Conservation (phyloP, 2,888 invertebrate species). For the Chrysolina oricalcia region DNA sequence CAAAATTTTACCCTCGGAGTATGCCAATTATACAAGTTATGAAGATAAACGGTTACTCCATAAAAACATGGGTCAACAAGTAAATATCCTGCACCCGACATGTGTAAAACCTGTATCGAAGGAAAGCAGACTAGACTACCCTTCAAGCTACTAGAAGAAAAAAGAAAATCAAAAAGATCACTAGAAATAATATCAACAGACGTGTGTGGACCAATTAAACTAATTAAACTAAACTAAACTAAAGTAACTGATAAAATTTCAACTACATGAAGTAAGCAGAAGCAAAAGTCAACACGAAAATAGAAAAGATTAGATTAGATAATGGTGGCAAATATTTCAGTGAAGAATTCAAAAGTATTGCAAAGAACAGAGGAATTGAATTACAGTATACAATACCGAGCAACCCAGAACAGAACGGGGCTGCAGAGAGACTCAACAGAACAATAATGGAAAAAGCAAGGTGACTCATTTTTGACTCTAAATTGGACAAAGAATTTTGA, state of each 20-base stretch:
- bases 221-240: conserved; percentile 36
- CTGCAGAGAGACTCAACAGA: conserved; percentile 24
- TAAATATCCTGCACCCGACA: conserved; percentile 20
- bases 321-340: conserved; percentile 38
- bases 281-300: conserved; percentile 26
- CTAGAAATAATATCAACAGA: conserved; percentile 43
- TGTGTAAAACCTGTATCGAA: conserved; percentile 37
- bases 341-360: conserved; percentile 2
- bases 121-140: conserved; percentile 36
- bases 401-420: conserved; percentile 26
- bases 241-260: conserved; percentile 38
- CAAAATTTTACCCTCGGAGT: neutral
- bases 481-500: conserved; percentile 56
- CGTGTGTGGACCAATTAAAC: conserved; percentile 43
- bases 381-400: conserved; percentile 22
- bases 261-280: conserved; percentile 33
- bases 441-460: conserved; percentile 31
- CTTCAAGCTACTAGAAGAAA: neutral
- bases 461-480: conserved; percentile 33
- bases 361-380: conserved; percentile 10
- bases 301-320: conserved; percentile 32
- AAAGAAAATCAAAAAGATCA: conserved; percentile 38
- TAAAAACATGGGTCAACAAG: conserved; percentile 38
- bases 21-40: neutral
- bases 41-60: conserved; percentile 13